Percentiles rank a stretch among this genome's conserved stretches.
Conservation (phyloP, 2,888 invertebrate genomes). For the Sycophila texana region DNA sequence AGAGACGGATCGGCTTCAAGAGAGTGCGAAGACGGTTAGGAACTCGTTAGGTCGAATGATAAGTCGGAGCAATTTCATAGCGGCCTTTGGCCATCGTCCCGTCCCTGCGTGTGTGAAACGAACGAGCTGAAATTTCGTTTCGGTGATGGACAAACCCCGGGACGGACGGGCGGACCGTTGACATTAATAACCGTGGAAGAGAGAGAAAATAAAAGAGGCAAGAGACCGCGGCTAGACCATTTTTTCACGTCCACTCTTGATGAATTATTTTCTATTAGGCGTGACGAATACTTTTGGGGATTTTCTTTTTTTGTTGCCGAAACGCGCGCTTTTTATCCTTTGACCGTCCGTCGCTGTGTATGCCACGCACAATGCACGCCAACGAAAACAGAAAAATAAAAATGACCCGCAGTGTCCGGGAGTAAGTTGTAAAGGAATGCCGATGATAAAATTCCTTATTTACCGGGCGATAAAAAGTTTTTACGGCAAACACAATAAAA, state of each 20-base stretch:
- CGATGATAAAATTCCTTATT: too few relatives aligned
- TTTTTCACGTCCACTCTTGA: not conserved
- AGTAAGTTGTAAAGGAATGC: constrained; percentile 12
- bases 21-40: constrained; percentile 69
- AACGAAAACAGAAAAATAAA: too few relatives aligned
- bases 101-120: constrained; percentile 25
- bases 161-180: constrained; percentile 30
- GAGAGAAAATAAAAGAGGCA: not conserved
- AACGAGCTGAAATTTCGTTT: constrained; percentile 20
- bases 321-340: not conserved
- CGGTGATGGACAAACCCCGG: constrained; percentile 41
- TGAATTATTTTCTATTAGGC: constrained; percentile 1
- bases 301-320: not conserved
- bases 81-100: not conserved
- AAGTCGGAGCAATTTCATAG: constrained; percentile 73
- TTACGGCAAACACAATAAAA: constrained; percentile 23
- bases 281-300: not conserved
- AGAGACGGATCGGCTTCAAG: constrained; percentile 61
- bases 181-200: constrained; percentile 49
- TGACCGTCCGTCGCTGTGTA: too few relatives aligned
- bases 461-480: too few relatives aligned
- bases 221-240: not conserved
- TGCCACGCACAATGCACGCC: too few relatives aligned
- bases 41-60: constrained; percentile 74
- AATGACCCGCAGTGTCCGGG: not conserved